Percentiles rank a stretch among this genome's conserved stretches.
Conservation (phyloP, 1,140 invertebrate genomes). For the Atopsyche davidsoni region DNA sequence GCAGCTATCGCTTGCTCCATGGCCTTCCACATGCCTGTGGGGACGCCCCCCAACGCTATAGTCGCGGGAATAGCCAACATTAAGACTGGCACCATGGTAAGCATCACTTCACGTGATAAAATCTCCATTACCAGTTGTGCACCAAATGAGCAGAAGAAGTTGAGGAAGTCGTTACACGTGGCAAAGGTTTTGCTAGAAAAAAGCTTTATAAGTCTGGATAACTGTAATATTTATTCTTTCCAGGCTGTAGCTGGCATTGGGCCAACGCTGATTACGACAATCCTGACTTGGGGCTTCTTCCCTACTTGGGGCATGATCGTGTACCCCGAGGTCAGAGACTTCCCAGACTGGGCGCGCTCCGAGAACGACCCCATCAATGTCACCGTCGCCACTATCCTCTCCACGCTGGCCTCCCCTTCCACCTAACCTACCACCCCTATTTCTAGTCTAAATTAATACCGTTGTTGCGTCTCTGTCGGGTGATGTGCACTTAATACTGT, state of each 20-base stretch:
- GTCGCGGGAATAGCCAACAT: slow-evolving; percentile 77
- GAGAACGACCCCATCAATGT: background rate
- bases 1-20: slow-evolving; percentile 73
- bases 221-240: slow-evolving; percentile 10
- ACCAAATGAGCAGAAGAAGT: background rate
- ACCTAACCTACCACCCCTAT: background rate
- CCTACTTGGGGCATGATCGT: slow-evolving; percentile 58
- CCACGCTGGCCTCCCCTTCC: background rate
- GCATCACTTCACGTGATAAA: slow-evolving; percentile 14
- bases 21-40: slow-evolving; percentile 69
- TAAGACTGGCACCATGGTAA: slow-evolving; percentile 67
- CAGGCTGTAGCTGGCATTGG: slow-evolving; percentile 68
- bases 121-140: background rate
- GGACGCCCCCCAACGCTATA: slow-evolving; percentile 89
- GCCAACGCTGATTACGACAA: slow-evolving; percentile 68
- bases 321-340: slow-evolving; percentile 38
- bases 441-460: background rate
- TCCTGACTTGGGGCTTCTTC: slow-evolving; percentile 61
- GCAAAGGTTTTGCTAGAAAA: background rate
- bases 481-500: background rate
- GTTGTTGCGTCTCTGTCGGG: background rate
- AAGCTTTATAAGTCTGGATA: background rate
- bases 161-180: no score
- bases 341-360: slow-evolving; percentile 38
- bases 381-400: no score